Evolutionary conservation across 2,888 invertebrate genomes (phyloP), one percentile per base, ranked within the genome.

Genomic region (Cantharis nigra): DNA sequence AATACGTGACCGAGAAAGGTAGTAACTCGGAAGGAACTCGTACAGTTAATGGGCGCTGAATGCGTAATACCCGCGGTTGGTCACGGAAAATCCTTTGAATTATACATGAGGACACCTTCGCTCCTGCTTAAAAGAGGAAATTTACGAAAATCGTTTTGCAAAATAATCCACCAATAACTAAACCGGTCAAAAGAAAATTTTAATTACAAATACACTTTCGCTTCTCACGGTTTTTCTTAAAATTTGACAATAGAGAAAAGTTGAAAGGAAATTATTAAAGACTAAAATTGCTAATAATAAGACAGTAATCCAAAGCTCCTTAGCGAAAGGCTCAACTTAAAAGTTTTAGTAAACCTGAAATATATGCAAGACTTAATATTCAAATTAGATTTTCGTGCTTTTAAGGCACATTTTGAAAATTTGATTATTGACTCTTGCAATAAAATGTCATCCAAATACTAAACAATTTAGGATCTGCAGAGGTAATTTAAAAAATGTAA

Each of bases 11-110:
- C 76, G 78, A 79, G 74, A 75, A 67, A 78, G 79, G 72, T 80
- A 81, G 74, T 81, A 81, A 79, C 79, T 78, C 81, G 82, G 81
- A 82, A 82, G 80, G 81, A 81, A 81, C 81, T 82, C 81, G 79
- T 80, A 82, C 82, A 78, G 80, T 82, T 82, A 82, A 82, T 82
- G 82, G 82, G 81, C 77, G 81, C 79, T 81, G 82, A 82, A 82
- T 82, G 82, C 81, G 82, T 82, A 82, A 82, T 82, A 81, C 78
- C 23, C 79, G 80, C 73, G 81, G 80, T 80, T 80, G 81, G 81
- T 80, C 82, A 81, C 78, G 81, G 80, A 80, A 80, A 79, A 80
- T 80, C 79, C 78, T 72, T 76, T 82, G 81, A 82, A 82, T 82
- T 81, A 82, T 78, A 82, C 82, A 82, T 82, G 80, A 82, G 80